Percentiles rank a stretch among this genome's conserved stretches.
phyloP scores from a whole-genome alignment of 2,888 invertebrate genomes.

The Lymantria monacha region DNA sequence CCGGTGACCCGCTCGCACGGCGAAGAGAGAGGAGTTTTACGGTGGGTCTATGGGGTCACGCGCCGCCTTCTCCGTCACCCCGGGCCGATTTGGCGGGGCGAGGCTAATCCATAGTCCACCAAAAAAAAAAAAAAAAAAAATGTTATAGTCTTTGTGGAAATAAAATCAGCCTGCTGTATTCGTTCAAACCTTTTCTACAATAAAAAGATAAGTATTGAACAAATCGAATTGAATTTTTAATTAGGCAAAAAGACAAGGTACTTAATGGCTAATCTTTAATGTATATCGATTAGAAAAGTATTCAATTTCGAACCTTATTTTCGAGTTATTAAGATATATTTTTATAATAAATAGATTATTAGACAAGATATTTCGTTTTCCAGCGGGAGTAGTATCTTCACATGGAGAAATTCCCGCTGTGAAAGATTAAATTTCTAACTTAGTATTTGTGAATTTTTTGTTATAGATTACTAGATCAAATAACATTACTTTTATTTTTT shows the following conservation, averaged over 20 bases:
- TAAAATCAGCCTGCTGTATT: slow-evolving; percentile 14
- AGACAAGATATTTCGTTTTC: not conserved
- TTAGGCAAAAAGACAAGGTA: slow-evolving; percentile 19
- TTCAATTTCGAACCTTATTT: slow-evolving; percentile 6
- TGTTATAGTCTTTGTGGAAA: slow-evolving; percentile 11
- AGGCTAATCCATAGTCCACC: too few species aligned
- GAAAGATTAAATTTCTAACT: not conserved
- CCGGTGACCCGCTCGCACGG: too few species aligned
- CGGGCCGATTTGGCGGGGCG: too few species aligned
- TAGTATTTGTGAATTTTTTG: not conserved
- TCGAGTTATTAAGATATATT: not conserved
- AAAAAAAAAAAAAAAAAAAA: too few species aligned
- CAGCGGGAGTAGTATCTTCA: not conserved
- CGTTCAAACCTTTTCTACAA: slow-evolving; percentile 17
- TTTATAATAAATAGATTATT: not conserved
- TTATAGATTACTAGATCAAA: too few species aligned
- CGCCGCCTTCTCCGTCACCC: too few species aligned
- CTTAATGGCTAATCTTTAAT: slow-evolving; percentile 5
- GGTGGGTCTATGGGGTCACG: too few species aligned
- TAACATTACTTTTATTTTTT: too few species aligned
- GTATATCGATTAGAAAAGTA: not conserved
- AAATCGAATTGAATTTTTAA: slow-evolving; percentile 56
- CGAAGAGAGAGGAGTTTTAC: too few species aligned
- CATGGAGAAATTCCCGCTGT: not conserved
- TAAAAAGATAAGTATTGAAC: slow-evolving; percentile 39